A percentile compares a stretch with the other conserved stretches of the same genome.
Evolutionary conservation across 92 coral and sea anemone genomes (phyloP).

Genomic region (Micromussa lordhowensis): DNA sequence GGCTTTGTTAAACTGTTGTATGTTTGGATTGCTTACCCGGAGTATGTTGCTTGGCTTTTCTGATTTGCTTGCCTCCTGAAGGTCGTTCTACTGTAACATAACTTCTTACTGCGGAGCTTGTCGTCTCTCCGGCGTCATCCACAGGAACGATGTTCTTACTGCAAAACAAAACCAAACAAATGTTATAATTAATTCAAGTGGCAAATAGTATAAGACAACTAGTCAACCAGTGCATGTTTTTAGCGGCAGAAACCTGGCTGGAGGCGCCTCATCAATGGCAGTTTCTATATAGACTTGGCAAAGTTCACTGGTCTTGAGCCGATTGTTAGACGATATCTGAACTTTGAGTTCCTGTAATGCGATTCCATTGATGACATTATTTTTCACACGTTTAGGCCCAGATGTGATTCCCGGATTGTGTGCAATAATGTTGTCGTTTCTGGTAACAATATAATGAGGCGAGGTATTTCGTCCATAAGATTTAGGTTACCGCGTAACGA

Average conservation of each 20-base stretch:
- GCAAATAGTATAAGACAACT: too few relatives aligned
- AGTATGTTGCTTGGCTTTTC: slow-evolving; percentile 68
- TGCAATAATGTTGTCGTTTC: background rate
- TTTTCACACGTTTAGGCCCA: background rate
- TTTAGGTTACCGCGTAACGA: background rate
- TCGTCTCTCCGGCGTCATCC: slow-evolving; percentile 51
- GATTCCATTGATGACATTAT: background rate
- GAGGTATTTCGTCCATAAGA: too few relatives aligned
- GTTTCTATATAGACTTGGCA: too few relatives aligned
- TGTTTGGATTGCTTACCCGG: slow-evolving; percentile 27
- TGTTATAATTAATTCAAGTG: background rate
- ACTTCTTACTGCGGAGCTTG: slow-evolving; percentile 77
- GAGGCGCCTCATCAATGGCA: background rate
- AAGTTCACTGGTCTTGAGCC: background rate
- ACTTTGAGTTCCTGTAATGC: background rate
- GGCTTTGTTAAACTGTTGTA: background rate
- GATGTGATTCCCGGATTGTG: background rate
- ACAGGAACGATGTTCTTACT: slow-evolving; percentile 32
- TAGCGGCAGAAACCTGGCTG: background rate
- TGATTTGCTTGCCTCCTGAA: slow-evolving; percentile 78
- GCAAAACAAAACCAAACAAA: background rate
- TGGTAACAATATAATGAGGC: background rate
- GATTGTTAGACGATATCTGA: background rate
- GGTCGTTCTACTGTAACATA: slow-evolving; percentile 96
- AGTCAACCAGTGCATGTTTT: background rate